Conservation (phyloP, 2,888 invertebrate genomes). For the Drosophila kambysellisi region DNA sequence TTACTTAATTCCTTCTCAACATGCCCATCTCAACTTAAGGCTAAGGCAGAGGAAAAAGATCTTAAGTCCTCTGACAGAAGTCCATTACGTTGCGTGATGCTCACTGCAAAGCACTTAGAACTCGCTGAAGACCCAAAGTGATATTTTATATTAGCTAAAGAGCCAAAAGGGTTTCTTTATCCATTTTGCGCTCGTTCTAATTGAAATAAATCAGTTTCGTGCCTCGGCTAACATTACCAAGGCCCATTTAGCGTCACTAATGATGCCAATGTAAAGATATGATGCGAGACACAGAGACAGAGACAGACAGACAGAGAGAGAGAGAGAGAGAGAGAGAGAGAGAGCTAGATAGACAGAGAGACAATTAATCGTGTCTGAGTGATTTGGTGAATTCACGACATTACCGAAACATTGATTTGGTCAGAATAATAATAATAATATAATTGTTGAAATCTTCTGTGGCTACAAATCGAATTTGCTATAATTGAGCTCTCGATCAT, state of each 20-base stretch:
- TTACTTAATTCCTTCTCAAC: neutral
- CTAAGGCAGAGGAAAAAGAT: neutral
- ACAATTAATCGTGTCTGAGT: conserved; percentile 58
- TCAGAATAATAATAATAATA: conserved; percentile 34
- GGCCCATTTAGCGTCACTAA: conserved; percentile 47
- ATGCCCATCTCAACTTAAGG: neutral
- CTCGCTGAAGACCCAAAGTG: neutral
- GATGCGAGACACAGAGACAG: too few relatives aligned
- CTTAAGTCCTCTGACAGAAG: neutral
- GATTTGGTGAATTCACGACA: conserved; percentile 61
- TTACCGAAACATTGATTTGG: conserved; percentile 48
- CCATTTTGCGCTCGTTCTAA: conserved; percentile 24
- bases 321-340: neutral
- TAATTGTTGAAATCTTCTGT: conserved; percentile 43
- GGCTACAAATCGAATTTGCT: conserved; percentile 36
- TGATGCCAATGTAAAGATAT: conserved; percentile 31
- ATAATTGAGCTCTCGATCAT: conserved; percentile 60
- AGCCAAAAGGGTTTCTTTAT: conserved; percentile 1
- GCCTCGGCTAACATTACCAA: conserved; percentile 18
- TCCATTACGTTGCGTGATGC: conserved; percentile 14
- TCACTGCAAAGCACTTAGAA: conserved; percentile 38
- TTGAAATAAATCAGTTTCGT: conserved; percentile 60
- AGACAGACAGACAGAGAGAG: neutral
- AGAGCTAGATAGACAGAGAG: neutral
- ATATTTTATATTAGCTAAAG: neutral